Evolutionary conservation across 1,140 invertebrate species (phyloP).

Genomic region (Scaptomyza montana): DNA sequence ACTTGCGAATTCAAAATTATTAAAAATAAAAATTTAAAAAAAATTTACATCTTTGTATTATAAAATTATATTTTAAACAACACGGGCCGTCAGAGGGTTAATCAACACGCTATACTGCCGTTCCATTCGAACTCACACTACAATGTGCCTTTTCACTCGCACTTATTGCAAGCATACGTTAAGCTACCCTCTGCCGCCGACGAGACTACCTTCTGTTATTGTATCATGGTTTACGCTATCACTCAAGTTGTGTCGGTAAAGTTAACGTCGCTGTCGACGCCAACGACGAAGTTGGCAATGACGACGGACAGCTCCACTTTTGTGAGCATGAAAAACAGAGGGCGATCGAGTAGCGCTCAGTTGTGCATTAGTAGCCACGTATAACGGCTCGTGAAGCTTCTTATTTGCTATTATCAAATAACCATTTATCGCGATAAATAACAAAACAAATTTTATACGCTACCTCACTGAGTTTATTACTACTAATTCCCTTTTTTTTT

Average conservation of each 20-base stretch:
- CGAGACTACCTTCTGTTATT: too few relatives aligned
- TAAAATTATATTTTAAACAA: too few relatives aligned
- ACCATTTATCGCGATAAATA: constrained; percentile 32
- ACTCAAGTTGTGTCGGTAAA: constrained; percentile 38
- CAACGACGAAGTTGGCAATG: constrained; percentile 3
- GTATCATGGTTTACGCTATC: too few relatives aligned
- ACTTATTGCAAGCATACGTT: too few relatives aligned
- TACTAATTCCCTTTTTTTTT: not conserved
- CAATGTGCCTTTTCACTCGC: too few relatives aligned
- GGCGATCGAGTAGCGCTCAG: constrained; percentile 61
- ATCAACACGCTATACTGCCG: too few relatives aligned
- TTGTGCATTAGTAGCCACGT: constrained; percentile 59
- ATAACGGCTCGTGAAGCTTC: constrained; percentile 58
- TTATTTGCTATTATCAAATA: constrained; percentile 27
- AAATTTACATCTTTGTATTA: too few relatives aligned
- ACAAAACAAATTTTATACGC: constrained; percentile 5
- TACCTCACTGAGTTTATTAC: constrained; percentile 31
- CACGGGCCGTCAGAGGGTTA: too few relatives aligned
- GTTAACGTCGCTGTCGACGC: constrained; percentile 13
- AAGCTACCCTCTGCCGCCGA: too few relatives aligned
- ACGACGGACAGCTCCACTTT: constrained; percentile 32
- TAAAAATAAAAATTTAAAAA: too few relatives aligned
- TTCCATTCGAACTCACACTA: too few relatives aligned
- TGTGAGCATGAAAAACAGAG: constrained; percentile 44
- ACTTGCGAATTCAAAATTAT: too few relatives aligned